A percentile compares a stretch with the other conserved stretches of the same genome.
These are phyloP conservation scores for Oncorhynchus mykiss DNA, from an alignment of 2,113 vertebrate species.

Conservation along the genomic window DNA sequence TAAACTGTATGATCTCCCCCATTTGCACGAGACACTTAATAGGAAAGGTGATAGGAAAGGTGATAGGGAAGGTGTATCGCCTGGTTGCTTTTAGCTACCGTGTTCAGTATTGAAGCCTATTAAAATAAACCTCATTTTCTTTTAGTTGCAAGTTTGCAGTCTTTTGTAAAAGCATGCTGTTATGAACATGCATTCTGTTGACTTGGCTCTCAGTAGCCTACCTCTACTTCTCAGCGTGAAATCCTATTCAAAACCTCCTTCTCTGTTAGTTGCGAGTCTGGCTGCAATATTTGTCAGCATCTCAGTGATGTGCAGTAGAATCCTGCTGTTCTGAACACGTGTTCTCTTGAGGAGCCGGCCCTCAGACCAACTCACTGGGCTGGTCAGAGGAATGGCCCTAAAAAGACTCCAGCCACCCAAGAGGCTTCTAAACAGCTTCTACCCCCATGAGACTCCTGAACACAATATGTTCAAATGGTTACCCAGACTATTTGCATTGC, in stretches of 20 bases:
- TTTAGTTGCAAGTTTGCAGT: not conserved
- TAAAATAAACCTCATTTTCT: not conserved
- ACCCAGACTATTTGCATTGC: too few species aligned
- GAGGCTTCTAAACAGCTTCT: too few species aligned
- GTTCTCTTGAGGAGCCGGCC: not conserved
- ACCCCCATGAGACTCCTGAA: too few species aligned
- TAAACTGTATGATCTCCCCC: not conserved
- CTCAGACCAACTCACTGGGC: too few species aligned
- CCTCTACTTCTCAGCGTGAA: too few species aligned
- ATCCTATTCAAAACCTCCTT: too few species aligned
- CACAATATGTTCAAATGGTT: too few species aligned
- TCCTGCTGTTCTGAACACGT: not conserved
- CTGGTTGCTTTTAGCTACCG: not conserved
- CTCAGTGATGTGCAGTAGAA: too few species aligned
- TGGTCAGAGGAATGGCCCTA: too few species aligned
- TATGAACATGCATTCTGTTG: not conserved
- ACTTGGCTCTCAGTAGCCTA: not conserved
- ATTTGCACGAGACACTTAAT: not conserved
- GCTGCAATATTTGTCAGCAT: too few species aligned
- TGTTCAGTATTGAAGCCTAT: not conserved
- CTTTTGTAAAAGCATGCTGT: not conserved
- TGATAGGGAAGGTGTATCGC: not conserved
- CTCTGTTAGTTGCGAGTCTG: too few species aligned
- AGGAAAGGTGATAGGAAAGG: not conserved
- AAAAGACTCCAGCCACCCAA: too few species aligned